phyloP scores from a whole-genome alignment of 2,113 vertebrate species.

The Lamprotornis superbus region DNA sequence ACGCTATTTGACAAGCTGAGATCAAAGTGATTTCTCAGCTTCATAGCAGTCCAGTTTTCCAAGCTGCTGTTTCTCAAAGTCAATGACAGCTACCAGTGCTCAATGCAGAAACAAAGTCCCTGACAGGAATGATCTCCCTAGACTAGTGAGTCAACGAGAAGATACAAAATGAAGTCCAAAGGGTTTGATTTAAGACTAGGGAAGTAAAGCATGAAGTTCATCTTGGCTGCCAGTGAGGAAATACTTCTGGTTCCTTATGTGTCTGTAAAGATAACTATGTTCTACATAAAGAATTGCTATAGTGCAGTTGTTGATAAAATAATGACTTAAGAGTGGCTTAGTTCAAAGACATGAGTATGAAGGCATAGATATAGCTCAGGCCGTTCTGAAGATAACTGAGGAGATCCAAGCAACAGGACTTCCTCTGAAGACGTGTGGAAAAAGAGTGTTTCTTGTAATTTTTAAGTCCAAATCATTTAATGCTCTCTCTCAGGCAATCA shows the following conservation, averaged over 20 bases:
- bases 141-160: neutral
- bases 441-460: neutral
- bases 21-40: conserved; percentile 9
- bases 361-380: neutral
- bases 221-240: neutral
- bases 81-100: neutral
- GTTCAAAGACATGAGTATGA: neutral
- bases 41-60: neutral
- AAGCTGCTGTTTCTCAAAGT: neutral
- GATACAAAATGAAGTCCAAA: neutral
- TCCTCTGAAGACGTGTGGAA: neutral
- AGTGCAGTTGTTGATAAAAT: neutral
- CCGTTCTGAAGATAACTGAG: neutral
- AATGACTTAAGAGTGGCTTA: neutral
- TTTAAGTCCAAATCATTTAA: neutral
- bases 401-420: neutral
- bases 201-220: neutral
- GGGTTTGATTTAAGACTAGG: neutral
- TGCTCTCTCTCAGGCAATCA: neutral
- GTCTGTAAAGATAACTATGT: neutral
- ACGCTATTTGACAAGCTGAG: neutral
- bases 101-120: neutral
- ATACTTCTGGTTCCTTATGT: neutral
- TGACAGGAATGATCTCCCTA: neutral
- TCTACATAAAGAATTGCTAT: neutral